Evolutionary conservation across 1,140 invertebrate genomes (phyloP).

Genomic region (Tetramorium simillimum): DNA sequence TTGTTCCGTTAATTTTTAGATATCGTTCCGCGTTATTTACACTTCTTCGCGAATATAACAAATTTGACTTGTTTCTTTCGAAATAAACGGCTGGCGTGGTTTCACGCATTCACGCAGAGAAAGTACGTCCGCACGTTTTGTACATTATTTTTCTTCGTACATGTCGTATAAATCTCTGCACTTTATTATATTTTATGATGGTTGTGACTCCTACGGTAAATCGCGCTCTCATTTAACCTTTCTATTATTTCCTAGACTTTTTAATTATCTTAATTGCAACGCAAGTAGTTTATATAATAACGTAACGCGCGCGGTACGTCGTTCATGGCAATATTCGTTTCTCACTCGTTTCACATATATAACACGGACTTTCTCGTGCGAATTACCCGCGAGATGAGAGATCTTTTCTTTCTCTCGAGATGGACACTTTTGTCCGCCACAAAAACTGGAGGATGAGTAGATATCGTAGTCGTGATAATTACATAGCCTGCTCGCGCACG

Average conservation of each 20-base stretch:
- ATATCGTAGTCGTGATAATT: constrained; percentile 69
- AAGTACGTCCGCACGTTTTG: background rate
- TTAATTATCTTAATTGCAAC: constrained; percentile 58
- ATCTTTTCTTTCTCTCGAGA: constrained; percentile 65
- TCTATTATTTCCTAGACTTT: constrained; percentile 50
- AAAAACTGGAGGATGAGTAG: constrained; percentile 67
- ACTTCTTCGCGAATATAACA: background rate
- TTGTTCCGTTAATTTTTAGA: background rate
- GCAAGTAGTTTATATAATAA: background rate
- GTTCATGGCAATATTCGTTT: constrained; percentile 17
- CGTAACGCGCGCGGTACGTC: background rate
- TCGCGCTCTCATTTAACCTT: constrained; percentile 27
- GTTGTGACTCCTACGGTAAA: background rate
- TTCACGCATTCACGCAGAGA: background rate
- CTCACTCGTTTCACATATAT: constrained; percentile 26
- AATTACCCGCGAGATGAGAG: constrained; percentile 43
- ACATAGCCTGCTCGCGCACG: constrained; percentile 19
- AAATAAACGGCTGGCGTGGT: background rate
- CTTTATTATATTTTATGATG: background rate
- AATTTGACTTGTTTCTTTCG: background rate
- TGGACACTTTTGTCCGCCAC: constrained; percentile 54
- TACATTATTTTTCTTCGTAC: background rate
- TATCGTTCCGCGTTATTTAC: background rate
- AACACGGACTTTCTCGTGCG: constrained; percentile 37
- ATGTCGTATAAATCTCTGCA: background rate